Percentiles rank a stretch among this genome's conserved stretches.
These are phyloP conservation scores for Pelosia muscerda DNA, from an alignment of 2,888 invertebrate species.

Conservation along the genomic window DNA sequence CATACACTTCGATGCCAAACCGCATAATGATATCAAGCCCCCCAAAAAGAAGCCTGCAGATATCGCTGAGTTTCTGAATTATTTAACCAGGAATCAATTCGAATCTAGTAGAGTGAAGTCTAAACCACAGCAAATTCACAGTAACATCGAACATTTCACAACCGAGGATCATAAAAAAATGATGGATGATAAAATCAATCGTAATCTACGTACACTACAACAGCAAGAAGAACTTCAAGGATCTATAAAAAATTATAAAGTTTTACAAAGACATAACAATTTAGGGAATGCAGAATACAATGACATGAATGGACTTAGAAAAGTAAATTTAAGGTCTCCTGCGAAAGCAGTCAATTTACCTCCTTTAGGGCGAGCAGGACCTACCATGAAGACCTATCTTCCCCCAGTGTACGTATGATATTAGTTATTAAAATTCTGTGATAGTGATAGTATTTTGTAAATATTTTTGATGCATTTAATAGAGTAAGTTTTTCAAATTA, in stretches of 20 bases:
- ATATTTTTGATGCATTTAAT: conserved; percentile 78
- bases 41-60: conserved; percentile 69
- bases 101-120: conserved; percentile 74
- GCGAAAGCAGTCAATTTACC: conserved; percentile 69
- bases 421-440: conserved; percentile 61
- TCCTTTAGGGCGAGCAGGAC: conserved; percentile 80
- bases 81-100: conserved; percentile 75
- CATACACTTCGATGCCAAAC: conserved; percentile 60
- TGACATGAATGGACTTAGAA: conserved; percentile 56
- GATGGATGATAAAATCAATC: conserved; percentile 46
- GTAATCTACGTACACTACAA: conserved; percentile 58
- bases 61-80: conserved; percentile 73
- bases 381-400: conserved; percentile 77
- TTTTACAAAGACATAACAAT: conserved; percentile 74
- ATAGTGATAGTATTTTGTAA: conserved; percentile 66
- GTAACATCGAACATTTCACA: conserved; percentile 54
- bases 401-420: conserved; percentile 75
- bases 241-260: conserved; percentile 80
- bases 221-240: conserved; percentile 73
- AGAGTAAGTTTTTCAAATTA: conserved; percentile 50
- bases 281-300: conserved; percentile 58
- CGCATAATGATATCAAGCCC: conserved; percentile 63
- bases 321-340: conserved; percentile 63
- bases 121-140: conserved; percentile 57
- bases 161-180: conserved; percentile 52